A percentile compares a stretch with the other conserved stretches of the same genome.
phyloP scores from a whole-genome alignment of 2,113 vertebrate genomes.

The Clarias magur region DNA sequence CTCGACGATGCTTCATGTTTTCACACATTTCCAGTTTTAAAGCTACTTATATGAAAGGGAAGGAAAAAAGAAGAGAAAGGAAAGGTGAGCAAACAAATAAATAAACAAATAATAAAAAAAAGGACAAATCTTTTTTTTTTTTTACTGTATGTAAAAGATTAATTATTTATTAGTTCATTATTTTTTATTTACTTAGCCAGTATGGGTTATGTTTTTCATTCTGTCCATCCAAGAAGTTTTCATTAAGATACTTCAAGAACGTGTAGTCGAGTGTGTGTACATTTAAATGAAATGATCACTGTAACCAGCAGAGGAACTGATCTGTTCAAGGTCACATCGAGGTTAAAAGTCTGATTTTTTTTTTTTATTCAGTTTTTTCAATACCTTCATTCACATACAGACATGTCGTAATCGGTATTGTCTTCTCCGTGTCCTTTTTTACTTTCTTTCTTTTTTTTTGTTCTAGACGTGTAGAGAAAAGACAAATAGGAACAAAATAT shows the following conservation, averaged over 20 bases:
- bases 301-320: neutral
- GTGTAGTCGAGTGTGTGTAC: neutral
- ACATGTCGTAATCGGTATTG: too few species aligned
- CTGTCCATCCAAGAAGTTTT: neutral
- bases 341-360: neutral
- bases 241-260: neutral
- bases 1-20: neutral
- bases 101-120: too few species aligned
- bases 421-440: neutral
- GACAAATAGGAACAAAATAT: neutral
- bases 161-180: too few species aligned
- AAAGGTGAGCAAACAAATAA: too few species aligned
- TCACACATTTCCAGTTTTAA: too few species aligned
- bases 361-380: neutral
- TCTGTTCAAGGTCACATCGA: neutral
- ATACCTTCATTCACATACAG: neutral
- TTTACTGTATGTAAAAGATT: too few species aligned
- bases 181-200: neutral
- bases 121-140: too few species aligned
- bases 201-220: neutral
- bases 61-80: too few species aligned
- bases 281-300: neutral
- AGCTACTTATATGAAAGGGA: too few species aligned
- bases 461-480: too few species aligned
- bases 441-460: neutral